Conservation (phyloP, 1,140 invertebrate genomes). For the Pinna nobilis region DNA sequence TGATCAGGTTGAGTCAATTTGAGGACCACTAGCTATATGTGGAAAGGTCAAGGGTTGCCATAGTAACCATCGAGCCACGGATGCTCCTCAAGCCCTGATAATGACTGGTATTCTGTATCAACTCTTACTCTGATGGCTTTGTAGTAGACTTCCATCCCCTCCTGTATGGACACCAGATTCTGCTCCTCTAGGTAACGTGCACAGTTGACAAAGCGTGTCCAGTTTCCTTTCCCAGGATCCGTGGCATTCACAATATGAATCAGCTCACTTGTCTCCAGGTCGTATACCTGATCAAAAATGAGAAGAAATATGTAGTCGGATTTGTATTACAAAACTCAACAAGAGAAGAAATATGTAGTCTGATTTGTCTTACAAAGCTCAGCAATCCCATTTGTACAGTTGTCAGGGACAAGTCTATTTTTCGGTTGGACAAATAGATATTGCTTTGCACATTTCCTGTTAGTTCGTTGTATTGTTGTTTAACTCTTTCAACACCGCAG, state of each 20-base stretch:
- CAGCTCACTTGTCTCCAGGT: conserved; percentile 51
- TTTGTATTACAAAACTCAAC: not conserved
- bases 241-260: conserved; percentile 73
- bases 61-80: too few species aligned
- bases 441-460: too few species aligned
- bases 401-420: not conserved
- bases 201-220: conserved; percentile 73
- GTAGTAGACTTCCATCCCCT: conserved; percentile 69
- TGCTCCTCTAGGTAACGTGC: conserved; percentile 71
- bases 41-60: too few species aligned
- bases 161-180: conserved; percentile 69
- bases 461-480: too few species aligned
- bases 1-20: too few species aligned
- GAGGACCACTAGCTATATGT: too few species aligned
- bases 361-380: not conserved
- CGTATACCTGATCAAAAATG: conserved; percentile 46
- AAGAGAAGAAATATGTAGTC: not conserved
- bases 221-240: conserved; percentile 68
- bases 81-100: too few species aligned
- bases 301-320: not conserved
- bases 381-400: not conserved
- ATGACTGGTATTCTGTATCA: too few species aligned
- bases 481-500: too few species aligned
- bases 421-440: not conserved
- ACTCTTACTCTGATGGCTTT: conserved; percentile 64